Base-by-base conservation (phyloP, 2,888 invertebrate species). In the Tyria jacobaeae region DNA sequence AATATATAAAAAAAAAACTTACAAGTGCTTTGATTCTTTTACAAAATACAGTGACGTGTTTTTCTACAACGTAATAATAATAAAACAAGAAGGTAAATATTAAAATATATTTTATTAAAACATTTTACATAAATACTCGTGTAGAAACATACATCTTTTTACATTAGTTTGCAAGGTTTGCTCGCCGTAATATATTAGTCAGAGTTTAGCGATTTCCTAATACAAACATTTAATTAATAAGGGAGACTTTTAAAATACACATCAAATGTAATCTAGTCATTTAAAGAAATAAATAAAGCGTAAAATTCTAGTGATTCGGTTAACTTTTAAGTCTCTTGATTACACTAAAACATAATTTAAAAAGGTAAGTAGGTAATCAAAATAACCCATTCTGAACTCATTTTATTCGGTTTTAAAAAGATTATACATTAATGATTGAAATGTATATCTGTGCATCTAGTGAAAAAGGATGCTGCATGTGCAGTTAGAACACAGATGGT, bases 151-250 rank as follows among this genome's bases (percentile, higher is more conserved):
- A 41, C 21, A 50, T 51, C 39, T 58, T 51, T 54, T 27, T 75
- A 74, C 72, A 76, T 63, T 72, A 66, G 66, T 55, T 66, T 55
- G 60, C 66, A 37, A 53, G 58, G 57, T 54, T 53, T 50, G 24
- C 12, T 37, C 44, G 4, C 12, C 21, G 44, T 12, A 44, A 41
- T 41, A 44, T 12, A 21, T 44, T 12, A 12, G 12, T 21, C 44
- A 44, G 21, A 44, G 12, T 12, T 44, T 10, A 14, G 35, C 35
- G 34, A 35, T 35, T 48, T 48, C 25, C 34, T 51, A 35, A 14
- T 34, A 51, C 51, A 15, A 50, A 10, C 10, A 17, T 21, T 51
- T 21, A 17, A n/a, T 51, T 21, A 14, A 51, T 35, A 35, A 9
- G 50, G 34, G 14, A 34, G 12, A 14, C 10, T 9, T 24, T 47